Conservation (phyloP, 2,113 vertebrate genomes). For the Dasypus novemcinctus region DNA sequence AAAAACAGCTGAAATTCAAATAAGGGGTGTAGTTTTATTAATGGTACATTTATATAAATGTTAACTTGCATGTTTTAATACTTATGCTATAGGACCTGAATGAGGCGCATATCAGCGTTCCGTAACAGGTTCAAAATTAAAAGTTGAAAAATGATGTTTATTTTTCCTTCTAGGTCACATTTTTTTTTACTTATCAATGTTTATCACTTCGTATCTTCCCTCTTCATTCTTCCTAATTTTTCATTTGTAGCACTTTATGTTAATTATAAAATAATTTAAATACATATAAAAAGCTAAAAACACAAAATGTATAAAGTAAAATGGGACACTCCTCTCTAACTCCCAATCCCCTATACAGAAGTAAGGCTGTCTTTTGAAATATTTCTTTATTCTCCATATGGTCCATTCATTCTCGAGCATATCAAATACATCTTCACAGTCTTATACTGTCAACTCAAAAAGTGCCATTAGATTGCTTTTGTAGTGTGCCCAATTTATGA, state of each 20-base stretch:
- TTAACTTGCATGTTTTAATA: neutral
- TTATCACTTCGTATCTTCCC: neutral
- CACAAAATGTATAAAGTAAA: neutral
- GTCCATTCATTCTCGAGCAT: neutral
- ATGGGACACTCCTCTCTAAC: neutral
- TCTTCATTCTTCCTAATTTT: neutral
- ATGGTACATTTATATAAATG: neutral
- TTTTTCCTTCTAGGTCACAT: neutral
- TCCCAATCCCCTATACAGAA: neutral
- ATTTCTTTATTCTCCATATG: neutral
- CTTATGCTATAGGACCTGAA: neutral
- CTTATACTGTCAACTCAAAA: conserved; percentile 26
- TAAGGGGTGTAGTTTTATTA: neutral
- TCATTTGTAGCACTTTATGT: neutral
- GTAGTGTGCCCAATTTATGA: neutral
- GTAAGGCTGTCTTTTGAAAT: neutral
- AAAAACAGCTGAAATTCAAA: neutral
- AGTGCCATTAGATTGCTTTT: neutral
- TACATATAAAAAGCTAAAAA: neutral
- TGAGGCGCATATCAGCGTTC: neutral
- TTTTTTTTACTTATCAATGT: neutral
- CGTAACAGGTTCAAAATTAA: neutral
- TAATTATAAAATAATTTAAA: neutral
- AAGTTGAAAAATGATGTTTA: neutral
- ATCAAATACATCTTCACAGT: neutral